Evolutionary conservation across 1,140 invertebrate species (phyloP).

Genomic region (Caenorhabditis briggsae): DNA sequence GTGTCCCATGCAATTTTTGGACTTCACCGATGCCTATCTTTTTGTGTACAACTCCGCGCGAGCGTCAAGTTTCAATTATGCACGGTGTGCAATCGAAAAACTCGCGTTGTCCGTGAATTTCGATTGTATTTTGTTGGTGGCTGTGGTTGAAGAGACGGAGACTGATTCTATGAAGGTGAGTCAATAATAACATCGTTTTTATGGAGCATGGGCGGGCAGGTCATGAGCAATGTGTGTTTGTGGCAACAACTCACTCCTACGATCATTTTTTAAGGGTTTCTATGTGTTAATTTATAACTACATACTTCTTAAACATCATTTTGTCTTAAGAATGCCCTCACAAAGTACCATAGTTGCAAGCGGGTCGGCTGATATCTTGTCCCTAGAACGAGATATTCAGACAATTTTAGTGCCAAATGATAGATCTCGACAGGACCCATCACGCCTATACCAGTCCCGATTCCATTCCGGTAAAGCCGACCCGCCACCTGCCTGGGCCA

Average conservation of each 20-base stretch:
- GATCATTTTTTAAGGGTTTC: background rate
- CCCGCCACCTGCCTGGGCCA: too few species aligned
- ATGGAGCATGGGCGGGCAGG: background rate
- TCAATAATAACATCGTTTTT: background rate
- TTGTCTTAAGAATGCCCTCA: too few species aligned
- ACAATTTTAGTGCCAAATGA: too few species aligned
- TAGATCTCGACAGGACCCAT: too few species aligned
- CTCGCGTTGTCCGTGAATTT: conserved; percentile 22
- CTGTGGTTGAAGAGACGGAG: background rate
- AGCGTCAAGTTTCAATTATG: conserved; percentile 40
- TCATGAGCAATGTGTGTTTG: background rate
- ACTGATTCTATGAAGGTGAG: conserved; percentile 47
- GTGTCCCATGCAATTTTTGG: background rate
- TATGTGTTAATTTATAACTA: too few species aligned
- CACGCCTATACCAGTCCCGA: too few species aligned
- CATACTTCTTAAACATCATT: too few species aligned
- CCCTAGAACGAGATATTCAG: too few species aligned
- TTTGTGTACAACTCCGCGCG: conserved; percentile 22
- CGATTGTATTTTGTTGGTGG: conserved; percentile 46
- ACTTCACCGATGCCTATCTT: conserved; percentile 8
- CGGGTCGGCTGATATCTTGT: too few species aligned
- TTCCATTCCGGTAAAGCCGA: too few species aligned
- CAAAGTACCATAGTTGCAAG: too few species aligned
- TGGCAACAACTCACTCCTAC: background rate
- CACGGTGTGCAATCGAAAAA: conserved; percentile 43